Evolutionary conservation across 1,140 invertebrate species (phyloP).

Genomic region (Psilanteris sp.): DNA sequence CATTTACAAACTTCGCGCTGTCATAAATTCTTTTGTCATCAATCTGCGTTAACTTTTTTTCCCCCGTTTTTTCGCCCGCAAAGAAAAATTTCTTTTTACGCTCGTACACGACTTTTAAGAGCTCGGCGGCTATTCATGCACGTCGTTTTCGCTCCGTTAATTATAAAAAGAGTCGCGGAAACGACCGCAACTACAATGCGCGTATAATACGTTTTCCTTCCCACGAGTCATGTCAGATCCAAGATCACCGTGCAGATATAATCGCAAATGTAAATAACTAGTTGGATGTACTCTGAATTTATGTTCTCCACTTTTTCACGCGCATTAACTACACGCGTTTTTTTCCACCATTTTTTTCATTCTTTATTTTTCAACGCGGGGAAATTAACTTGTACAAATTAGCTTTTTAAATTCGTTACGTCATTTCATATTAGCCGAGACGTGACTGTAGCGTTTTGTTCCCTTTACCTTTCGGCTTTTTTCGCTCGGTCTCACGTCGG

Average conservation of each 20-base stretch:
- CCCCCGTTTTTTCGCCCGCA: too few species aligned
- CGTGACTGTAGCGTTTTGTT: too few species aligned
- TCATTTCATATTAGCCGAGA: too few species aligned
- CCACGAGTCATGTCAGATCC: conserved; percentile 48
- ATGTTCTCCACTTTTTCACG: conserved; percentile 44
- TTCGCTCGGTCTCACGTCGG: too few species aligned
- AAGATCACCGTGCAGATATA: conserved; percentile 50
- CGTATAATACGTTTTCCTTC: conserved; percentile 50
- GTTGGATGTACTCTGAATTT: conserved; percentile 44
- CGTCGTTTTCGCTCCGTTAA: conserved; percentile 51
- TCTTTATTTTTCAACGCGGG: neutral
- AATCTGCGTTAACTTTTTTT: conserved; percentile 1
- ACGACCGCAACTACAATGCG: conserved; percentile 54
- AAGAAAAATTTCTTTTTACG: conserved; percentile 22
- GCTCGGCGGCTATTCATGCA: conserved; percentile 40
- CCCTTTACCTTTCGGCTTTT: too few species aligned
- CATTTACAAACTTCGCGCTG: too few species aligned
- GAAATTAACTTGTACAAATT: too few species aligned
- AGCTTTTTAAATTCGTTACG: too few species aligned
- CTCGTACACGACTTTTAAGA: conserved; percentile 23
- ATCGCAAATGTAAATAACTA: conserved; percentile 53
- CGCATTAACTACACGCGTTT: conserved; percentile 36
- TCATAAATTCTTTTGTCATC: conserved; percentile 11
- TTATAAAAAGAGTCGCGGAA: conserved; percentile 57
- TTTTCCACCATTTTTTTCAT: neutral